Evolutionary conservation across 1,140 invertebrate species (phyloP), one percentile per base, ranked within the genome.

Genomic region (Sycophaga agraensis): DNA sequence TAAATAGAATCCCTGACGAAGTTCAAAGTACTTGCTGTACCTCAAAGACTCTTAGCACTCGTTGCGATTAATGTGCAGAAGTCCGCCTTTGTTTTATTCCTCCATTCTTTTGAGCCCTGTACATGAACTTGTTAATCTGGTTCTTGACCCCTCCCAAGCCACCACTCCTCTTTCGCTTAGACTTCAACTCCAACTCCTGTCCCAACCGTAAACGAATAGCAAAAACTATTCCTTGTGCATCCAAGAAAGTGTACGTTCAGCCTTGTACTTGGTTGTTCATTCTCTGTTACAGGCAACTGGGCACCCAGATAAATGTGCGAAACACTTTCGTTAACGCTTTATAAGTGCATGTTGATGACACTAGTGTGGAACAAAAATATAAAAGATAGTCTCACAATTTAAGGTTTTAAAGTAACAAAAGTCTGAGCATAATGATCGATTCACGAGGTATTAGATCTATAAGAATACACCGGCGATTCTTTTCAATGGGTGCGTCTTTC

Each of bases 11-110:
- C 48, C 61, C 61, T 63, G 61, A 63, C 28, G 39, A 63, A 63
- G 61, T 63, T 63, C 61, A 63, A 63, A 63, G 54, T 63, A 63
- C 61, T 58, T 51, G 53, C 45, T 61, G 54, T 62, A 62, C 59
- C 51, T 62, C 35, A 56, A 62, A 62, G 53, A 62, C 53, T 62
- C 37, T 61, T 53, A 61, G 42, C 45, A 26, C 50, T 49, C 40
- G 37, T 53, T 48, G 45, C 26, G 17, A 50, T 46, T 22, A 48
- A 57, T 19, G 22, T 37, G 43, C 21, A 24, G 21, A 57, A 40
- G 39, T 43, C 21, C 37, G 17, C 8, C 16, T 34, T 28, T 35
- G 22, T 49, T 49, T 49, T 26, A 12, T 49, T 49, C 14, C 26
- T 49, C 5, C 4, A 6, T 31, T 31, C 28, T 31, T 31, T 11